Conservation (phyloP, 2,113 vertebrate genomes). For the Cyanistes caeruleus region DNA sequence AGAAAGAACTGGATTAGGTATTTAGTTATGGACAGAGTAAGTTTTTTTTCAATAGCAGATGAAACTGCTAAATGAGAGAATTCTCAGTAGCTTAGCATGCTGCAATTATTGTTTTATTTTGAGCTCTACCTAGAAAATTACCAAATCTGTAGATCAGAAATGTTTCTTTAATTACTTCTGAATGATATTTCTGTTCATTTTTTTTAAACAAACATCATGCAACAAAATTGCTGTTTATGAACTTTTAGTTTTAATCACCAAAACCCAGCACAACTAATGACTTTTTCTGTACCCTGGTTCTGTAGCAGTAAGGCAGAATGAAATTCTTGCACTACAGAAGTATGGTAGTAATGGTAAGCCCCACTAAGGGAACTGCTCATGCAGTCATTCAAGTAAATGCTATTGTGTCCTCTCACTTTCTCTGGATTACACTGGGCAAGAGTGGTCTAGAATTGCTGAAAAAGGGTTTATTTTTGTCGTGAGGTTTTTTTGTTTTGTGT, state of each 20-base stretch:
- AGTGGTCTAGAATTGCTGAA: slow-evolving; percentile 40
- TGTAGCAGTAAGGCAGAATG: neutral
- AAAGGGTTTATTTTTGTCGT: neutral
- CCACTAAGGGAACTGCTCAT: neutral
- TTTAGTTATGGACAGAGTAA: neutral
- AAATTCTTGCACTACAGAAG: neutral
- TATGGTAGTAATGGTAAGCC: neutral
- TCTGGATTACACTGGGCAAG: neutral
- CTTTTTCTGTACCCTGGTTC: neutral
- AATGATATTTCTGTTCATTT: neutral
- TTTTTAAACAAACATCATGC: neutral
- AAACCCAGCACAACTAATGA: neutral
- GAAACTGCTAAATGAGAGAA: neutral
- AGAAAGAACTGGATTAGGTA: neutral
- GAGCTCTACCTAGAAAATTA: neutral
- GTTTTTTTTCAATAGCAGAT: neutral
- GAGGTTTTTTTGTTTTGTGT: neutral
- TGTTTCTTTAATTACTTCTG: neutral
- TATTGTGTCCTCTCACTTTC: neutral
- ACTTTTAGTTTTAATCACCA: neutral
- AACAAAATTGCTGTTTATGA: neutral
- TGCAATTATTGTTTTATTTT: neutral
- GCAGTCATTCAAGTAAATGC: neutral
- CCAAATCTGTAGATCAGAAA: neutral
- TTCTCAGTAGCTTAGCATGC: neutral